A percentile compares a stretch with the other conserved stretches of the same genome.
These are phyloP conservation scores for Anthoptus insignis DNA, from an alignment of 2,888 invertebrate genomes.

Conservation along the genomic window DNA sequence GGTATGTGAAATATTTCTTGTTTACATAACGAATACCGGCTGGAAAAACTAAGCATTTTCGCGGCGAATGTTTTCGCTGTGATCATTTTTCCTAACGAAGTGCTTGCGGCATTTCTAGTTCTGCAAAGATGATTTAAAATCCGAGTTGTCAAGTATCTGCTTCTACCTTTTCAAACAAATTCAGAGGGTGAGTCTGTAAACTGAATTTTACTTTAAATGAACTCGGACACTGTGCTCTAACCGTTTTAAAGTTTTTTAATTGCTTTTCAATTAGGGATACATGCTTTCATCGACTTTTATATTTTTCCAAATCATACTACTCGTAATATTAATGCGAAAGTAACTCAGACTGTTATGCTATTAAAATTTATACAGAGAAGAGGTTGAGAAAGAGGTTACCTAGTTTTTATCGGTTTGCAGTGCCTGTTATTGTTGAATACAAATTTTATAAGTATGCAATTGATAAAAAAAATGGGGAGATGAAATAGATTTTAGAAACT, in stretches of 20 bases:
- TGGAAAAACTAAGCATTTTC: constrained; percentile 6
- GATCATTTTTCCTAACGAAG: constrained; percentile 22
- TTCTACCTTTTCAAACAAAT: constrained; percentile 30
- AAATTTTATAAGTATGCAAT: too few relatives aligned
- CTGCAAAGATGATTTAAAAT: constrained; percentile 30
- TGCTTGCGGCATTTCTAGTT: constrained; percentile 16
- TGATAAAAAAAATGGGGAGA: too few relatives aligned
- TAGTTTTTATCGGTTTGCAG: too few relatives aligned
- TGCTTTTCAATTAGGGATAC: not conserved
- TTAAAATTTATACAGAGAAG: too few relatives aligned
- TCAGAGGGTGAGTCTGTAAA: constrained; percentile 19
- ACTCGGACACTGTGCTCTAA: constrained; percentile 23
- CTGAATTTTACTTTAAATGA: constrained; percentile 25
- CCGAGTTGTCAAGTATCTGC: constrained; percentile 31
- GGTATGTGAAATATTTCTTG: not conserved
- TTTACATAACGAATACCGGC: not conserved
- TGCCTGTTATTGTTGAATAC: too few relatives aligned
- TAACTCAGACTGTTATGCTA: too few relatives aligned
- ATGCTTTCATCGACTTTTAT: not conserved
- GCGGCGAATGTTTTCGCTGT: constrained; percentile 16
- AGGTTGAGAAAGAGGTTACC: too few relatives aligned
- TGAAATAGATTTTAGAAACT: too few relatives aligned
- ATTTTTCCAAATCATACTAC: not conserved
- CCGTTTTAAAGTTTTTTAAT: constrained; percentile 13
- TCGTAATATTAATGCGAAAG: too few relatives aligned